Base-by-base conservation (phyloP, 1,140 invertebrate genomes). In the Brachionus manjavacas region DNA sequence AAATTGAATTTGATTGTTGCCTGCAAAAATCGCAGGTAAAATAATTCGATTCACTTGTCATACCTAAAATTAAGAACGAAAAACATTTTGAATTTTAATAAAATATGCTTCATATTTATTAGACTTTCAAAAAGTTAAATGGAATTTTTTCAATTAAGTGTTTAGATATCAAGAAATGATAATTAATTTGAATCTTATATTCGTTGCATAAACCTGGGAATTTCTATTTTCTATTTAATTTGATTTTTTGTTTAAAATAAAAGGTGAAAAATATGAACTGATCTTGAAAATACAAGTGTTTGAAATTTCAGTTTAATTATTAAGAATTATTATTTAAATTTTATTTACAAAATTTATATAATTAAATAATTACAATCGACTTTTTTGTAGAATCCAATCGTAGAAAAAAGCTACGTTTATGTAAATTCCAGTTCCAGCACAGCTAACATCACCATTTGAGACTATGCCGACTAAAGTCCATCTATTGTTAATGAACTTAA, bases 381-480 rank as follows among this genome's bases (percentile, higher is more conserved):
- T 72, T 14, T 72, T 35, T 14, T 35, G 28, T 72, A 72, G n/a
- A 76, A 83, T 83, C 81, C 81, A 83, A 41, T 70, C 60, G 39
- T 70, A 83, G 64, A 49, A 83, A 49, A 39, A 68, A 14, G 81
- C 39, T 20, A 83, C 64, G 16, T 83, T 83, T 46, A 83, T 83
- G 25, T 68, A 83, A 43, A 83, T 68, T 28, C 81, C 66, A 16
- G 81, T 66, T 70, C 66, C 66, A 23, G 39, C 60, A 52, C 81
- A 83, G 28, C 43, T 83, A 9, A 60, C 60, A 72, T 83, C 81
- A 35, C 81, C 81, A 72, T 83, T 83, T 9, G 81, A 83, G 9
- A 83, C 81, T 11, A 83, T 60, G 16, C 81, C 81, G 12, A 83
- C 49, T 8, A 83, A 39, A 68, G 66, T 83, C 81, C 81, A 83